phyloP scores from a whole-genome alignment of 2,113 vertebrate genomes.

The Tautogolabrus adspersus region DNA sequence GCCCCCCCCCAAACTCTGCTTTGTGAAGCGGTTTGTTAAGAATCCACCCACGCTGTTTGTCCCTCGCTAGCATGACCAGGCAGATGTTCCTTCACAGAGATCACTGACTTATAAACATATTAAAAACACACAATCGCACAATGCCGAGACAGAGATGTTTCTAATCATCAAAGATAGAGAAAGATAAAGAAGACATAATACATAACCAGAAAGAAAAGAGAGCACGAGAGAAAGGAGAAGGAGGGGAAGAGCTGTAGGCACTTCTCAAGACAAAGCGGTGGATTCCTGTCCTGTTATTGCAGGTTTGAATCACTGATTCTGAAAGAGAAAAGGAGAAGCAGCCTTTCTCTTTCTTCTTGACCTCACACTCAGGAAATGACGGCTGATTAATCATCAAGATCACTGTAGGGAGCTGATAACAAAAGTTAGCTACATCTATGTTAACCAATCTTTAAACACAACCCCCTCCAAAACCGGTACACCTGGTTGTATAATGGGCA shows the following conservation, averaged over 20 bases:
- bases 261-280: conserved; percentile 30
- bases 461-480: not conserved
- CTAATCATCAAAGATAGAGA: conserved; percentile 60
- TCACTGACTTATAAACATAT: conserved; percentile 39
- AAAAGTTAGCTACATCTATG: not conserved
- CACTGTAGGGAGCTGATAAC: not conserved
- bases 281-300: conserved; percentile 58
- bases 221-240: conserved; percentile 2
- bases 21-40: conserved; percentile 56
- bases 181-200: conserved; percentile 27
- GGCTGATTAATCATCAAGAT: not conserved
- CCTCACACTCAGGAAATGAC: not conserved
- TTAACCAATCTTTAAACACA: not conserved
- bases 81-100: conserved; percentile 75
- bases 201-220: conserved; percentile 3
- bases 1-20: conserved; percentile 40
- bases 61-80: conserved; percentile 46
- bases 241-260: conserved; percentile 25
- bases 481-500: not conserved
- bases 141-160: conserved; percentile 65
- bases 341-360: not conserved
- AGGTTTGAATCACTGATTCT: conserved; percentile 42
- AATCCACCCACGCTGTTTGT: conserved; percentile 65
- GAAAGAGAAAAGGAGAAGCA: not conserved
- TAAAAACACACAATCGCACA: conserved; percentile 39